phyloP scores from a whole-genome alignment of 2,888 invertebrate genomes.

The Drosophila merina region DNA sequence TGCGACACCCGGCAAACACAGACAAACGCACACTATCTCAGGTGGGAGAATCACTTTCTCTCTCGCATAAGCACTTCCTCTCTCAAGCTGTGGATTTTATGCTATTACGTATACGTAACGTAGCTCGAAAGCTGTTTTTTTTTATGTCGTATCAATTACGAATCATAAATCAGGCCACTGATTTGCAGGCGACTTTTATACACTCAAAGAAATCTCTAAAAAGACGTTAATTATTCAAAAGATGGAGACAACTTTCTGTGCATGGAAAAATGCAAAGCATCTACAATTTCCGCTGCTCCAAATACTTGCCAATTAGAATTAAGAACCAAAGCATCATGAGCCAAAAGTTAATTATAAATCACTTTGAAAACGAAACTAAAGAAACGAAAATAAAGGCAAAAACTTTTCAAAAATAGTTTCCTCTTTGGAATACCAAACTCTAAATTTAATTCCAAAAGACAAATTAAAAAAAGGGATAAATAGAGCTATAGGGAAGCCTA shows the following conservation, averaged over 20 bases:
- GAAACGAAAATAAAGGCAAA: neutral
- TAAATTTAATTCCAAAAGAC: too few relatives aligned
- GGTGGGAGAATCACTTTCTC: neutral
- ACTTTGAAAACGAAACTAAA: too few relatives aligned
- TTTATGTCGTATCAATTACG: neutral
- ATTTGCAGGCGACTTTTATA: too few relatives aligned
- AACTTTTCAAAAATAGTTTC: conserved; percentile 5
- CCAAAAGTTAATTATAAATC: conserved; percentile 22
- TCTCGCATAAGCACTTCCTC: neutral
- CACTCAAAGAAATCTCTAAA: too few relatives aligned
- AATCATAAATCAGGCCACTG: neutral
- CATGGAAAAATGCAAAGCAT: neutral
- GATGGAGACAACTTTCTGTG: neutral
- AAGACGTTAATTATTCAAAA: too few relatives aligned
- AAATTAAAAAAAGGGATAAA: too few relatives aligned
- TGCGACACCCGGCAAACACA: conserved; percentile 13
- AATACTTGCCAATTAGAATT: conserved; percentile 2
- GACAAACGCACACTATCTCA: neutral
- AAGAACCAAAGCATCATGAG: conserved; percentile 2
- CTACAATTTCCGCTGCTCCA: neutral
- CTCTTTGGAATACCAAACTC: neutral
- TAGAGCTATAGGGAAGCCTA: too few relatives aligned
- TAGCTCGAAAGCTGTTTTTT: neutral
- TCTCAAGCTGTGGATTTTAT: neutral
- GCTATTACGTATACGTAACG: conserved; percentile 3